A percentile compares a stretch with the other conserved stretches of the same genome.
phyloP scores from a whole-genome alignment of 2,113 vertebrate genomes.

The Lycaon pictus region DNA sequence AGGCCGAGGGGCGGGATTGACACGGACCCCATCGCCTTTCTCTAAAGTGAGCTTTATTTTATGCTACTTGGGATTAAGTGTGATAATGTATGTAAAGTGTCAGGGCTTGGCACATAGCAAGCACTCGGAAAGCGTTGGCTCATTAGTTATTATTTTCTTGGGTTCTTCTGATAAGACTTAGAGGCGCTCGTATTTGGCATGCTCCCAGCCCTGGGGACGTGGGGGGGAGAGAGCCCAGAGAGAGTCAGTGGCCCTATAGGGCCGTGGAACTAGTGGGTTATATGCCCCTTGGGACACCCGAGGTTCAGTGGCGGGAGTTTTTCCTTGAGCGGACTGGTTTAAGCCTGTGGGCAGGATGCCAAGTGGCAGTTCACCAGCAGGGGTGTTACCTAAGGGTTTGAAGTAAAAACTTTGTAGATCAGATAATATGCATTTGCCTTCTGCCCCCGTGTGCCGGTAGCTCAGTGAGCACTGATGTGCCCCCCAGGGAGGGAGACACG shows the following conservation, averaged over 20 bases:
- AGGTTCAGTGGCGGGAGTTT: neutral
- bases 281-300: neutral
- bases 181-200: neutral
- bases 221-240: neutral
- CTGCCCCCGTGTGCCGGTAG: neutral
- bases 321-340: neutral
- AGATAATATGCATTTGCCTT: neutral
- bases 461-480: neutral
- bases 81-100: neutral
- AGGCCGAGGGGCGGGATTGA: neutral
- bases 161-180: neutral
- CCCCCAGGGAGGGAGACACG: neutral
- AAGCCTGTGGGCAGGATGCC: neutral
- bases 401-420: slow-evolving; percentile 3
- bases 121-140: neutral
- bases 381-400: too few relatives aligned
- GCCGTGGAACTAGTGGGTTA: neutral
- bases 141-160: slow-evolving; percentile 16
- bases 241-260: neutral
- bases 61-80: neutral
- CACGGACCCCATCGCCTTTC: neutral
- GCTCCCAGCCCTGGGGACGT: neutral
- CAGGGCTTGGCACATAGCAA: neutral
- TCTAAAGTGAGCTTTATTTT: neutral
- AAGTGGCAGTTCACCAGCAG: neutral